Base-by-base conservation (phyloP, 2,797 vertebrate species). In the Mus spretus region DNA sequence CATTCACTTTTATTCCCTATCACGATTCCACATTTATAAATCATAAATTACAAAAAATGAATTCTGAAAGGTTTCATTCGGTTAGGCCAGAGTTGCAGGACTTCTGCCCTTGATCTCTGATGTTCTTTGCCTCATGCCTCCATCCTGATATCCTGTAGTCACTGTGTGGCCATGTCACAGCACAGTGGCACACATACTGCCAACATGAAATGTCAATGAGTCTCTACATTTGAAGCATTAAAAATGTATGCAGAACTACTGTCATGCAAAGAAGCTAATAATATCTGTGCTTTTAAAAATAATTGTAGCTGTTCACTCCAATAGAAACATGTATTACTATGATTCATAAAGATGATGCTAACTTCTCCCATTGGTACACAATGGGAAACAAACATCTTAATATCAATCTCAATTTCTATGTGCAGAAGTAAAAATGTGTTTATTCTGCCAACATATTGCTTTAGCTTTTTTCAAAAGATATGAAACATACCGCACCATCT, bases 181-280 rank as follows among this genome's bases (percentile, higher is more conserved):
- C 40, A 20, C 26, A 37, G n/a, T 3, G 9, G 40, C 17, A 57
- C 28, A 74, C 15, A 19, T 72, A 90, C 63, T 92, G 94, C 22
- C 34, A 37, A 95, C 97, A 96, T 92, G 94, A 97, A 98, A 98
- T 89, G 95, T 96, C 98, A 98, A 59, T 50, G 97, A 96, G 79
- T 96, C 98, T 98, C 97, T 83, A 97, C 98, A 97, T 98, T 96
- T 95, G 97, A 97, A 98, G 63, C 78, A 97, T 98, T 97, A 98
- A 98, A 98, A 98, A 98, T 98, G 78, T 31, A 97, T 96, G 84
- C 96, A 92, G 50, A 98, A 94, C 96, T 94, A 98, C 95, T 98
- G 96, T 93, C 53, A 0, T 91, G 24, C 0, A 1, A 97, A 94
- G 94, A 95, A 96, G 82, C 80, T 97, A 92, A 84, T 94, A 97